Base-by-base conservation (phyloP, 2,113 vertebrate genomes). In the Oceanodroma tethys region DNA sequence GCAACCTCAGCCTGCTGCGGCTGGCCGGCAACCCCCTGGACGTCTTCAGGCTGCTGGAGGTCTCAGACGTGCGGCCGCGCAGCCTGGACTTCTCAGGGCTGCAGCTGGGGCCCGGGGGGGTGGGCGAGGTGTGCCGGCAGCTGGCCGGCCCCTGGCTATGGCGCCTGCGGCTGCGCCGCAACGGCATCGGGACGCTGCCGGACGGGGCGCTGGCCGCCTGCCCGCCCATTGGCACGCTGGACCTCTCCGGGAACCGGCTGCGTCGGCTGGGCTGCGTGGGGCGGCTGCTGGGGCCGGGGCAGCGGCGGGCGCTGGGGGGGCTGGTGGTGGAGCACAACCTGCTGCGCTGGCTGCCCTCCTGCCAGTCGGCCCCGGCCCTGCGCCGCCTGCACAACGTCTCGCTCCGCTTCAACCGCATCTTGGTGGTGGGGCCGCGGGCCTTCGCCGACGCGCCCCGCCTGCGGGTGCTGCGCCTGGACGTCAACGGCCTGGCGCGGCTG, bases 401-500 rank as follows among this genome's bases (percentile, higher is more conserved):
- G 59, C 98, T 97, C 47, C 98, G 98, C 13, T 99, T 98, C 95
- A 99, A 99, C 86, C 98, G 98, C 45, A 99, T 99, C 84, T 93
- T 98, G 26, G 30, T 58, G 5, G 93, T 98, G 4, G 2, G 20
- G 0, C 1, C 34, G 1, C 2, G 22, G 18, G 98, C 99, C 20
- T 99, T 99, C 68, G 12, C 18, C 45, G 71, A 97, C 2, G 96
- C 96, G 3, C 98, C 98, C 6, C 95, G 96, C 3, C 63, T 99
- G 23, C 88, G 12, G 27, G 91, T 3, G 0, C 97, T 99, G 22
- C 53, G 97, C 22, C 96, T 99, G 4, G 98, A 99, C 75, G 98
- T 99, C 83, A 99, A 99, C 27, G 98, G 16, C 14, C 97, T 99
- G 60, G 98, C 98, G 10, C 96, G 94, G 83, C 55, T 99, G 16